phyloP scores from a whole-genome alignment of 2,797 vertebrate genomes.

The Ficedula albicollis region DNA sequence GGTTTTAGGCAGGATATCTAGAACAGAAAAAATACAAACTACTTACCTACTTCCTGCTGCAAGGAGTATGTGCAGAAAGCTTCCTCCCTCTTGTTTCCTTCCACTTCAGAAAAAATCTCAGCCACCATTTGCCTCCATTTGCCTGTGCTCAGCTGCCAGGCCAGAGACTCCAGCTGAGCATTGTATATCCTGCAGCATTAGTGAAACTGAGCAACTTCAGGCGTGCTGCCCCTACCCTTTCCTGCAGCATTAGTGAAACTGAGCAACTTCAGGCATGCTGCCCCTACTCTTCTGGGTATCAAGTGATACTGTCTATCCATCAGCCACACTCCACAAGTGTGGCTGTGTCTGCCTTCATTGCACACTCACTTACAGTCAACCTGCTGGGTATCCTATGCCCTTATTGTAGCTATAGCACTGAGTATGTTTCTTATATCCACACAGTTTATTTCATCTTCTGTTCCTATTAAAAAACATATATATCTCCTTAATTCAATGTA shows the following conservation, averaged over 20 bases:
- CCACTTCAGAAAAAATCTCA: not conserved
- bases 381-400: fast-evolving
- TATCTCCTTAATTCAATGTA: not conserved
- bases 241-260: not conserved
- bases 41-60: not conserved
- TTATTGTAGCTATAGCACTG: not conserved
- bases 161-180: not conserved
- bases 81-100: fast-evolving
- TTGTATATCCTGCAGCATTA: not conserved
- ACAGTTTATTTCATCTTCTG: not conserved
- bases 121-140: not conserved
- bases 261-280: not conserved
- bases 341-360: not conserved
- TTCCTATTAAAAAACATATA: not conserved
- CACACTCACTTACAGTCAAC: not conserved
- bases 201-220: not conserved
- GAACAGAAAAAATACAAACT: not conserved
- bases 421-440: not conserved
- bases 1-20: not conserved
- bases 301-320: not conserved
- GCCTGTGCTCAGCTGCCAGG: not conserved
- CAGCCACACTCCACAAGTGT: not conserved
- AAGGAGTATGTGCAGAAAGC: not conserved
- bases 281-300: fast-evolving
- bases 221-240: not conserved